phyloP scores from a whole-genome alignment of 2,113 vertebrate genomes.

The Diphyllodes magnificus region DNA sequence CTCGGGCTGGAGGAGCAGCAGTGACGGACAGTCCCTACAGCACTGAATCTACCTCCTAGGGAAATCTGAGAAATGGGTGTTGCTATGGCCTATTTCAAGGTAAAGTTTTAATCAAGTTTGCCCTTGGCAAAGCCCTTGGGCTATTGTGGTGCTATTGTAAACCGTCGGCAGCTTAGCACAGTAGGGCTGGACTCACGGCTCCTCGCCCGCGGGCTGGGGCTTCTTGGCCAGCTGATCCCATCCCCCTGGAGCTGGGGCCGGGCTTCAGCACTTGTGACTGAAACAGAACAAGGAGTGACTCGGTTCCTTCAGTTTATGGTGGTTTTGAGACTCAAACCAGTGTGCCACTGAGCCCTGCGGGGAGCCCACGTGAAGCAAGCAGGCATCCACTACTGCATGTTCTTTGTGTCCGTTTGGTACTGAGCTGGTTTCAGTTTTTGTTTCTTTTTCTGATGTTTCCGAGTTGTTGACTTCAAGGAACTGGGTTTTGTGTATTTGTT shows the following conservation, averaged over 20 bases:
- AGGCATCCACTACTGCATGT: slow-evolving; percentile 30
- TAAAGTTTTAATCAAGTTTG: slow-evolving; percentile 53
- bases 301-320: not conserved
- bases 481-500: slow-evolving; percentile 40
- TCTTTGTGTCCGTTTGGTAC: slow-evolving; percentile 45
- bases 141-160: slow-evolving; percentile 59
- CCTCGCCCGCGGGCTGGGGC: not conserved
- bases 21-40: slow-evolving; percentile 37
- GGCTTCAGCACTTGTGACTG: not conserved
- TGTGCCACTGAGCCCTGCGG: not conserved
- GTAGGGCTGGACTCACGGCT: slow-evolving; percentile 26
- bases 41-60: slow-evolving; percentile 64
- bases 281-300: not conserved
- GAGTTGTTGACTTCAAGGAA: slow-evolving; percentile 41
- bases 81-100: slow-evolving; percentile 51
- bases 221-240: not conserved
- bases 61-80: slow-evolving; percentile 54
- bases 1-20: not conserved
- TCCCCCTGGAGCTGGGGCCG: not conserved
- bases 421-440: slow-evolving; percentile 55
- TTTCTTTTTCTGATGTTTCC: not conserved
- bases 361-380: not conserved
- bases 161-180: slow-evolving; percentile 47
- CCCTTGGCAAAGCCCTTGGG: slow-evolving; percentile 45
- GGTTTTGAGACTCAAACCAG: slow-evolving; percentile 13